Evolutionary conservation across 2,113 vertebrate genomes (phyloP).

Genomic region (Trichomycterus rosablanca): DNA sequence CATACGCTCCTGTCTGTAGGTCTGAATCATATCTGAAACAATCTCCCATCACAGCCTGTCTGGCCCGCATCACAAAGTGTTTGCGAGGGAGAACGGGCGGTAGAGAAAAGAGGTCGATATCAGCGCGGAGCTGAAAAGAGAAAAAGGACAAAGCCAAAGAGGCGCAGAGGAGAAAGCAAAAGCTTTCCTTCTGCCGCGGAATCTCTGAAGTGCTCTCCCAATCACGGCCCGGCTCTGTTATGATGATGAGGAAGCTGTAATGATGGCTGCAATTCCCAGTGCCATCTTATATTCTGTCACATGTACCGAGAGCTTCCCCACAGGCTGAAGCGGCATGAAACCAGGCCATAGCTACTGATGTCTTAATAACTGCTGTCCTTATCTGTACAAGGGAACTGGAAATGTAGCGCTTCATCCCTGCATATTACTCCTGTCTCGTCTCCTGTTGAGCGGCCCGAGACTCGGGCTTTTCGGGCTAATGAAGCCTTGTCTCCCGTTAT

Average conservation of each 20-base stretch:
- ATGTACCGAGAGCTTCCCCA: constrained; percentile 27
- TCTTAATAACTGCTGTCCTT: constrained; percentile 35
- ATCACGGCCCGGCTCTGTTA: constrained; percentile 27
- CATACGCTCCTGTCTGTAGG: constrained; percentile 16
- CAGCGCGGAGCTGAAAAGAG: neutral
- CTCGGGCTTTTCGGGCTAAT: too few relatives aligned
- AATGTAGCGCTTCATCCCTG: constrained; percentile 21
- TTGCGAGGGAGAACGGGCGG: neutral
- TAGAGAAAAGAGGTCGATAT: constrained; percentile 16
- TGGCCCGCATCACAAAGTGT: constrained; percentile 9
- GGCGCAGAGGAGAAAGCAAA: neutral
- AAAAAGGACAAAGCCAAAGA: neutral
- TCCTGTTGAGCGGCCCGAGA: constrained; percentile 17
- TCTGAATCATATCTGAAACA: constrained; percentile 24
- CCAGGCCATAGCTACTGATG: constrained; percentile 32
- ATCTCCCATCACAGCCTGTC: constrained; percentile 8
- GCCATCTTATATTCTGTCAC: constrained; percentile 38
- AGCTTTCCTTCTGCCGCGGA: neutral
- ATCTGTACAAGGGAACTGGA: constrained; percentile 11
- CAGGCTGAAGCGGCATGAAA: constrained; percentile 20
- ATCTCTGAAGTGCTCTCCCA: constrained; percentile 15
- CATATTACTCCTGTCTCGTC: constrained; percentile 7
- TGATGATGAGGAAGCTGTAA: constrained; percentile 33
- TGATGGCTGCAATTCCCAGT: constrained; percentile 21
- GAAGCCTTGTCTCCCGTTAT: too few relatives aligned